Percentiles rank a stretch among this genome's conserved stretches.
These are phyloP conservation scores for Orchestia grillus DNA, from an alignment of 1,140 invertebrate genomes.

Conservation along the genomic window DNA sequence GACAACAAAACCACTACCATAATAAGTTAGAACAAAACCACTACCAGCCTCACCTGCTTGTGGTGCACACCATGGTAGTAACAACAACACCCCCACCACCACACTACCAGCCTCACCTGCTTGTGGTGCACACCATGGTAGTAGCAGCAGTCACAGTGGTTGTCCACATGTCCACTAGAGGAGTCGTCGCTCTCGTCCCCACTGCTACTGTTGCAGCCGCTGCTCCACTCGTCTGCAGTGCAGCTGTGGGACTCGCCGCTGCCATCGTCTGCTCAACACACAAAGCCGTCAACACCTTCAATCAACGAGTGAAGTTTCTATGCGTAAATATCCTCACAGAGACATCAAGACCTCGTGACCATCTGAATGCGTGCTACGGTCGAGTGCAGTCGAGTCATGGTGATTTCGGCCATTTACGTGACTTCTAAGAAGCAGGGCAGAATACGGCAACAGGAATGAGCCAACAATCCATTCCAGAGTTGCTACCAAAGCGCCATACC, in stretches of 20 bases:
- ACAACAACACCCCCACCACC: not conserved
- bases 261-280: not conserved
- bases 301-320: not conserved
- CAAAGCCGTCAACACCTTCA: not conserved
- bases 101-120: slow-evolving; percentile 57
- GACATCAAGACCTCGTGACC: not conserved
- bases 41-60: slow-evolving; percentile 60
- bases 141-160: slow-evolving; percentile 67
- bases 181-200: slow-evolving; percentile 67
- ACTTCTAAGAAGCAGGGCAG: too few relatives aligned
- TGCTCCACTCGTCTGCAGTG: slow-evolving; percentile 60
- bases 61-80: slow-evolving; percentile 67
- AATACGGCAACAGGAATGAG: too few relatives aligned
- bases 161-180: slow-evolving; percentile 65
- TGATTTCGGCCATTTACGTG: too few relatives aligned
- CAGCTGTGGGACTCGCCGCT: slow-evolving; percentile 26
- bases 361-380: too few relatives aligned
- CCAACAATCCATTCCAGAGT: too few relatives aligned
- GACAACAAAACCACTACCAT: not conserved
- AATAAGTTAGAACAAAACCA: too few relatives aligned
- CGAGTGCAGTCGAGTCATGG: too few relatives aligned
- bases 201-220: slow-evolving; percentile 66
- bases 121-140: slow-evolving; percentile 66
- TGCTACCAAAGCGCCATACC: too few relatives aligned
- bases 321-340: not conserved